A percentile compares a stretch with the other conserved stretches of the same genome.
Conservation (phyloP, 2,888 invertebrate genomes). For the Blastobasis lacticolella region DNA sequence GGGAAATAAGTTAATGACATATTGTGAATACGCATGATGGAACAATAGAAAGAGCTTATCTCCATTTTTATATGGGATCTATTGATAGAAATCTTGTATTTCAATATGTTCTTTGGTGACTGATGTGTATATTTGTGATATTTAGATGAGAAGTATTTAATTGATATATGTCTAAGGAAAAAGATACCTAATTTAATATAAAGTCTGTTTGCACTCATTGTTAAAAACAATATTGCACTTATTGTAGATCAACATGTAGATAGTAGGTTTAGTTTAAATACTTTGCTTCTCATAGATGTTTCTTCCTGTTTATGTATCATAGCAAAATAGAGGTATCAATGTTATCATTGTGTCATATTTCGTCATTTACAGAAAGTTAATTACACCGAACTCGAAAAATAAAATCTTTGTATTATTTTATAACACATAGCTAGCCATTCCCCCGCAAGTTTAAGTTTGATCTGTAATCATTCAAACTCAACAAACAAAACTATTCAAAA, state of each 20-base stretch:
- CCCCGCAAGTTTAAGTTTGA: too few relatives aligned
- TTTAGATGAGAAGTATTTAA: constrained; percentile 30
- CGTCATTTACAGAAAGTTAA: too few relatives aligned
- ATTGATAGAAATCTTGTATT: constrained; percentile 11
- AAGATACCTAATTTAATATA: not conserved
- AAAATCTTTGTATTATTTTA: too few relatives aligned
- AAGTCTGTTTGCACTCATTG: constrained; percentile 1
- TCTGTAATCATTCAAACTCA: too few relatives aligned
- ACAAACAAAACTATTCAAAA: too few relatives aligned
- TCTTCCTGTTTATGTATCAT: too few relatives aligned
- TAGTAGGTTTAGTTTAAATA: too few relatives aligned
- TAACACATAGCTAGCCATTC: too few relatives aligned
- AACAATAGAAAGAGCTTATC: not conserved
- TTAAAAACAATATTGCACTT: constrained; percentile 4
- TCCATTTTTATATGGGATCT: constrained; percentile 2
- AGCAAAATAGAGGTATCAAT: too few relatives aligned
- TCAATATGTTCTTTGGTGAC: constrained; percentile 39
- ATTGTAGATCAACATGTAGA: not conserved
- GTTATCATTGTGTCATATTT: too few relatives aligned
- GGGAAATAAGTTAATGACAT: constrained; percentile 16
- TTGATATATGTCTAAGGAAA: not conserved
- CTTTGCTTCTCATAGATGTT: too few relatives aligned
- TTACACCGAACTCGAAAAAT: too few relatives aligned
- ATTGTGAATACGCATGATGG: constrained; percentile 22
- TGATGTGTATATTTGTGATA: constrained; percentile 65